A percentile compares a stretch with the other conserved stretches of the same genome.
These are phyloP conservation scores for Caranx ignobilis DNA, from an alignment of 2,113 vertebrate species.

Conservation along the genomic window DNA sequence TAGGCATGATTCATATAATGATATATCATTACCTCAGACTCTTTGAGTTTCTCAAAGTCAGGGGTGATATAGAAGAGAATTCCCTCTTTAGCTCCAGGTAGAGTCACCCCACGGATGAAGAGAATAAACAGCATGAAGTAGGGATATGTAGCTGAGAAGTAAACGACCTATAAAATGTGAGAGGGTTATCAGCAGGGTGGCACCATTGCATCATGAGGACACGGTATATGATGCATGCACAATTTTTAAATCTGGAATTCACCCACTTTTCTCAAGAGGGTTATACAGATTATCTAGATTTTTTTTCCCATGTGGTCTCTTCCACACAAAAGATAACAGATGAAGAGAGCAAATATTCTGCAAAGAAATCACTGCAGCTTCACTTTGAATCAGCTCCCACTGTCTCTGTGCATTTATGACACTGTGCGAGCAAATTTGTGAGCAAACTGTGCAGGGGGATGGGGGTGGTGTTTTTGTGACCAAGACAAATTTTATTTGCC, in stretches of 20 bases:
- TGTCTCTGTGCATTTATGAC: constrained; percentile 22
- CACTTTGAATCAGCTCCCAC: constrained; percentile 21
- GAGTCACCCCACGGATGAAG: constrained; percentile 97
- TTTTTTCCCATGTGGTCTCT: constrained; percentile 6
- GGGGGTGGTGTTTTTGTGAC: constrained; percentile 40
- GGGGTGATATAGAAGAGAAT: constrained; percentile 98
- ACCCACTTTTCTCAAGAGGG: background rate
- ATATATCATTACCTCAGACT: constrained; percentile 91
- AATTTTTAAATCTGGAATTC: constrained; percentile 5
- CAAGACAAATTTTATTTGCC: constrained; percentile 72
- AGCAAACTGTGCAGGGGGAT: constrained; percentile 25
- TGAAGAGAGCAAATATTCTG: constrained; percentile 5
- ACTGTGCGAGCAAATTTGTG: constrained; percentile 33
- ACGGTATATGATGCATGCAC: constrained; percentile 7
- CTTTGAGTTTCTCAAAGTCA: constrained; percentile 95
- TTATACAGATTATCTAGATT: background rate
- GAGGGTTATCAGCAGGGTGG: constrained; percentile 34
- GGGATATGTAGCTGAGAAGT: constrained; percentile 98
- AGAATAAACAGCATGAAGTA: constrained; percentile 98
- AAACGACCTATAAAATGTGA: constrained; percentile 90
- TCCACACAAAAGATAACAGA: background rate
- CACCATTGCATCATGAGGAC: background rate
- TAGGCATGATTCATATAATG: constrained; percentile 29
- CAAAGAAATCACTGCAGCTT: constrained; percentile 33
- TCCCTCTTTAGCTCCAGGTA: constrained; percentile 94